Evolutionary conservation across 2,888 invertebrate genomes (phyloP).

Genomic region (Drosophila sordidula): DNA sequence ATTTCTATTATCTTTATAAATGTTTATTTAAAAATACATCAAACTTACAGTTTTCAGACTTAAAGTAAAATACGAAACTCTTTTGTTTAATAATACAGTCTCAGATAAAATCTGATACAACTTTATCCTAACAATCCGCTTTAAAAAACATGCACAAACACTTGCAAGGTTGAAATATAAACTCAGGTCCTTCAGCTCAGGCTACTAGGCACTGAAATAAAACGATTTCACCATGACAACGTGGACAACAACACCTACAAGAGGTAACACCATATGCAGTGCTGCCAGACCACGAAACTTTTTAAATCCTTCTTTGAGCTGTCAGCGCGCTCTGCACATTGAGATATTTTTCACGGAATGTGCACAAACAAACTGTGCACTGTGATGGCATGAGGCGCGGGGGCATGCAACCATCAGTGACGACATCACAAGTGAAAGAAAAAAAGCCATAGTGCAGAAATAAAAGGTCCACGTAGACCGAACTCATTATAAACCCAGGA

Average conservation of each 20-base stretch:
- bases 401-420: constrained; percentile 40
- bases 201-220: constrained; percentile 24
- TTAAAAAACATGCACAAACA: constrained; percentile 10
- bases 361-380: constrained; percentile 40
- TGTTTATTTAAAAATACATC: too few species aligned
- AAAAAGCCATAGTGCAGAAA: constrained; percentile 43
- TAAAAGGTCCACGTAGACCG: constrained; percentile 61
- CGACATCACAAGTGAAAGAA: constrained; percentile 68
- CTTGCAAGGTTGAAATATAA: constrained; percentile 18
- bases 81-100: too few species aligned
- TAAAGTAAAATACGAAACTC: neutral
- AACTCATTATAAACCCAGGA: constrained; percentile 75
- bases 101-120: too few species aligned
- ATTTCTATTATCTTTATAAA: too few species aligned
- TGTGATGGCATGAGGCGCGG: constrained; percentile 7
- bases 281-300: constrained; percentile 32
- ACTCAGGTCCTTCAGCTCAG: constrained; percentile 14
- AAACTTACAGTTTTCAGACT: neutral
- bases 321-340: constrained; percentile 56
- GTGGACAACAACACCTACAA: constrained; percentile 34
- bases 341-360: constrained; percentile 66
- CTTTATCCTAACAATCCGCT: neutral
- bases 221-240: constrained; percentile 37
- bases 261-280: constrained; percentile 51
- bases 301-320: constrained; percentile 71